Percentiles rank a stretch among this genome's conserved stretches.
Evolutionary conservation across 1,140 invertebrate genomes (phyloP).

Genomic region (Watersipora subatra): DNA sequence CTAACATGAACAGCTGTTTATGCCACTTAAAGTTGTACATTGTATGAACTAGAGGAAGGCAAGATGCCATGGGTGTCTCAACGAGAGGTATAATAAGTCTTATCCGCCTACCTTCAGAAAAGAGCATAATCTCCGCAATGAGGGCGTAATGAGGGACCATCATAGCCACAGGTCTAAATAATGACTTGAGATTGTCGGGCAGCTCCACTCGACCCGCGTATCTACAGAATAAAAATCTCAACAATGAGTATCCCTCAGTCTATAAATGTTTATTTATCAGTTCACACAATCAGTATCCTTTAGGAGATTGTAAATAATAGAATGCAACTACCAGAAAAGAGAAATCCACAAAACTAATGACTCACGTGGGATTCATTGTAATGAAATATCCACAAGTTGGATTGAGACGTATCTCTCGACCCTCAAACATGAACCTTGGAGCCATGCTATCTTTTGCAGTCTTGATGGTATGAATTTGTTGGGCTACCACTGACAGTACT

Average conservation of each 20-base stretch:
- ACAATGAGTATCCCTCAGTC: too few relatives aligned
- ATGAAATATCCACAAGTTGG: slow-evolving; percentile 36
- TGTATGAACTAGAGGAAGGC: too few relatives aligned
- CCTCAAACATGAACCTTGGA: slow-evolving; percentile 37
- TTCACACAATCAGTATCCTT: too few relatives aligned
- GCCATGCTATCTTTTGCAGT: slow-evolving; percentile 25
- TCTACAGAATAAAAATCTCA: slow-evolving; percentile 13
- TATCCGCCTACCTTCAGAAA: slow-evolving; percentile 64
- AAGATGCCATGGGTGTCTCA: too few relatives aligned
- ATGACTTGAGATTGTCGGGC: slow-evolving; percentile 44
- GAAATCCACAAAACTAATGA: too few relatives aligned
- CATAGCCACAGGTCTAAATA: slow-evolving; percentile 76
- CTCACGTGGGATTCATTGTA: slow-evolving; percentile 58
- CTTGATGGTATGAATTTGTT: slow-evolving; percentile 38
- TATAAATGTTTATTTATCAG: too few relatives aligned
- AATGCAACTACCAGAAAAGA: too few relatives aligned
- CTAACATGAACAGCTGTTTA: too few relatives aligned
- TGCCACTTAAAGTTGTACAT: too few relatives aligned
- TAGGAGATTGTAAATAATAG: too few relatives aligned
- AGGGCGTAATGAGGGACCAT: slow-evolving; percentile 82
- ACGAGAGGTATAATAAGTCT: too few relatives aligned
- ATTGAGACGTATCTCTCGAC: slow-evolving; percentile 37
- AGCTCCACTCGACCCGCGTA: slow-evolving; percentile 51
- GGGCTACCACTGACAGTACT: slow-evolving; percentile 60
- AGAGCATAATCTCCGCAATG: slow-evolving; percentile 78